phyloP scores from a whole-genome alignment of 1,140 invertebrate genomes.

The Sarcophaga bullata region DNA sequence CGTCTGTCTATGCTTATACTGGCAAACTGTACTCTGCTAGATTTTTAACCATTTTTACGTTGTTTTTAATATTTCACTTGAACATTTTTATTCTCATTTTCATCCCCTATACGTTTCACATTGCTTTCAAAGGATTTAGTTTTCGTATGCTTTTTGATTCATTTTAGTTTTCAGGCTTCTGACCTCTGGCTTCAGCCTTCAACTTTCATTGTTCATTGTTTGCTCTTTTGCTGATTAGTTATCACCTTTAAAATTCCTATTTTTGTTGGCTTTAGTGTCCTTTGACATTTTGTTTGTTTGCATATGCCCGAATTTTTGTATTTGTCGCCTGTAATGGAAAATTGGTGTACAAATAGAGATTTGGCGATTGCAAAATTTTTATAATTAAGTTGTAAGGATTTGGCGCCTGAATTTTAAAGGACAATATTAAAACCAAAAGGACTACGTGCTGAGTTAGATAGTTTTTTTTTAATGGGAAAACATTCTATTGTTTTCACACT shows the following conservation, averaged over 20 bases:
- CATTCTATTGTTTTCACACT: no score
- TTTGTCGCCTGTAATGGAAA: neutral
- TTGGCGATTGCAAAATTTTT: no score
- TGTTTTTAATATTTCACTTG: no score
- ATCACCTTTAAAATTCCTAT: slow-evolving; percentile 26
- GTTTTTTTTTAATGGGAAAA: no score
- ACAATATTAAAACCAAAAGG: no score
- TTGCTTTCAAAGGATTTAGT: neutral
- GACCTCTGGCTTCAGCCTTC: neutral
- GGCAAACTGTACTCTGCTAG: neutral
- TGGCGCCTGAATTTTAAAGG: no score
- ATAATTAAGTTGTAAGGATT: no score
- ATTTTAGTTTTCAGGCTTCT: no score
- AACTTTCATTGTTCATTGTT: neutral
- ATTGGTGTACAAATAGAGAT: neutral
- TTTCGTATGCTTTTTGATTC: neutral
- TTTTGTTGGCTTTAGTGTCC: neutral
- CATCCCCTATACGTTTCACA: neutral
- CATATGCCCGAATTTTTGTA: slow-evolving; percentile 28
- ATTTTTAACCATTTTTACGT: neutral
- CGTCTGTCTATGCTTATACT: neutral
- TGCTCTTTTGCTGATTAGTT: slow-evolving; percentile 12
- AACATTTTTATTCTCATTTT: neutral
- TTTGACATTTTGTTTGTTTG: slow-evolving; percentile 23
- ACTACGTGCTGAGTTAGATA: no score